Percentiles rank a stretch among this genome's conserved stretches.
These are phyloP conservation scores for Paraplagusia blochii DNA, from an alignment of 2,113 vertebrate species.

Conservation along the genomic window DNA sequence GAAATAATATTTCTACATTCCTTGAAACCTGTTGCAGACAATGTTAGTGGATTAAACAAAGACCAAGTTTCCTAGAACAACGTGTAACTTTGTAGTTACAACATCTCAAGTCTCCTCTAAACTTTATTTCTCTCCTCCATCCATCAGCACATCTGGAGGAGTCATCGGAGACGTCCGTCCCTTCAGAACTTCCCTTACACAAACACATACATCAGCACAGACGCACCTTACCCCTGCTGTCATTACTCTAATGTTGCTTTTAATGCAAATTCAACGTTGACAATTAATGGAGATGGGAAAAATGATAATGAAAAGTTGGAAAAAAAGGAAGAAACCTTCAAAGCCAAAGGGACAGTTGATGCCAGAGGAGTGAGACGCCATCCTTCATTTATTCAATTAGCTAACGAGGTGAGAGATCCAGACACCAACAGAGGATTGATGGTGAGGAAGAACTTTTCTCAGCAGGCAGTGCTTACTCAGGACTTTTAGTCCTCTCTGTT, in stretches of 20 bases:
- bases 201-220: constrained; percentile 19
- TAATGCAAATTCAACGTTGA: constrained; percentile 40
- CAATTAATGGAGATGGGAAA: constrained; percentile 13
- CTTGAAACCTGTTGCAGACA: neutral
- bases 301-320: constrained; percentile 21
- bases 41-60: neutral
- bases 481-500: constrained; percentile 52
- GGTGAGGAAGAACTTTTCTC: constrained; percentile 64
- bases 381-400: constrained; percentile 84
- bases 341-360: constrained; percentile 36
- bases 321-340: constrained; percentile 8
- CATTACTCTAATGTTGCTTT: constrained; percentile 56
- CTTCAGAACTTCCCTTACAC: constrained; percentile 28
- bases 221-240: constrained; percentile 35
- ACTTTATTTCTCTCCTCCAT: neutral
- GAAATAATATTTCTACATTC: neutral
- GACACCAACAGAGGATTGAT: constrained; percentile 68
- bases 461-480: constrained; percentile 72
- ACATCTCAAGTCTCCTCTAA: neutral
- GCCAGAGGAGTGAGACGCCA: constrained; percentile 74
- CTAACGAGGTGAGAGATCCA: constrained; percentile 73
- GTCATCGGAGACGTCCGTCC: constrained; percentile 29
- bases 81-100: neutral
- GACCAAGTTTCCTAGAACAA: neutral
- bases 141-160: constrained; percentile 46